Conservation (phyloP, 2,113 vertebrate genomes). For the Zosterops borbonicus region DNA sequence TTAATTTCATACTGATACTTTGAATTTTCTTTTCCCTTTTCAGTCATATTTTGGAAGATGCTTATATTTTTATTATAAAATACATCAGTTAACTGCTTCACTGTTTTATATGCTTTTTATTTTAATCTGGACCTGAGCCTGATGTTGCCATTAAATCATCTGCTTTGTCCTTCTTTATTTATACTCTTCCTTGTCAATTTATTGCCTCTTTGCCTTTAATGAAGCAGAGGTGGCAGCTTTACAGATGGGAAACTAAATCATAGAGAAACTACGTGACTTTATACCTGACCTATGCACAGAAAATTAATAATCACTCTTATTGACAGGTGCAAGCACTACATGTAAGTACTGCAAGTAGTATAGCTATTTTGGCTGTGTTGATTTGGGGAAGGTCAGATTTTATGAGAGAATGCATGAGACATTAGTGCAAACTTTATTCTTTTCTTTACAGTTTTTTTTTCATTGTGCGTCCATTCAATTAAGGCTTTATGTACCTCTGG, state of each 20-base stretch:
- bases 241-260: conserved; percentile 24
- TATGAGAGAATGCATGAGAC: neutral
- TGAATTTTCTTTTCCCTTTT: neutral
- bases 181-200: conserved; percentile 1
- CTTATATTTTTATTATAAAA: neutral
- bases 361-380: neutral
- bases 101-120: neutral
- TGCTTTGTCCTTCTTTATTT: conserved; percentile 14
- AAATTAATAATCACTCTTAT: neutral
- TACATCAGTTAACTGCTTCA: neutral
- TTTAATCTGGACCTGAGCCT: neutral
- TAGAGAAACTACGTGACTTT: neutral
- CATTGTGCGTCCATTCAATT: neutral
- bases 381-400: neutral
- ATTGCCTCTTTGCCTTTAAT: conserved; percentile 23
- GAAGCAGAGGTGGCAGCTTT: conserved; percentile 23
- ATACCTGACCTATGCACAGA: neutral
- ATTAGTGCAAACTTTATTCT: neutral
- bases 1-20: neutral
- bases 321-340: neutral
- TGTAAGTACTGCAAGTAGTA: neutral
- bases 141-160: neutral
- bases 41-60: neutral
- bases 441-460: neutral
- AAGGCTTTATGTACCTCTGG: neutral